Percentiles rank a stretch among this genome's conserved stretches.
Conservation (phyloP, 2,888 invertebrate genomes). For the Diarsia dahlii region DNA sequence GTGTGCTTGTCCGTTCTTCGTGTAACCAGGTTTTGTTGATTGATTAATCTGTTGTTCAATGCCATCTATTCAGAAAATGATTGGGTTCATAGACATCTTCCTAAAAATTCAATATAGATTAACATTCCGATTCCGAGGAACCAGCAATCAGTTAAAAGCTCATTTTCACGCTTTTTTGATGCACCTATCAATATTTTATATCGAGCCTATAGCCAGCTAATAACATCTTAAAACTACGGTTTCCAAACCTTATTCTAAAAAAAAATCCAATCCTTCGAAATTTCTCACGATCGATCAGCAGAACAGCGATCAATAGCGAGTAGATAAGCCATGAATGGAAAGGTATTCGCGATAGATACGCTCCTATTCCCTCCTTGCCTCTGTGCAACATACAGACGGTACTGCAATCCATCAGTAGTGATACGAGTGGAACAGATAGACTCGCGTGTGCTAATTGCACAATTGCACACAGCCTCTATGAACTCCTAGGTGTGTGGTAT, state of each 20-base stretch:
- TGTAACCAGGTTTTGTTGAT: background rate
- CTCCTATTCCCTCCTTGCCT: conserved; percentile 41
- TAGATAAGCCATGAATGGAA: conserved; percentile 49
- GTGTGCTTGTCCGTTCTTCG: background rate
- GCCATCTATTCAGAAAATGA: background rate
- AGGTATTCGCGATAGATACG: conserved; percentile 49
- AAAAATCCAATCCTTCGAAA: background rate
- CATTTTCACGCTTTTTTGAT: background rate
- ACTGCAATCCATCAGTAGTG: conserved; percentile 40
- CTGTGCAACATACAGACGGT: conserved; percentile 21
- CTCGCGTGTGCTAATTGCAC: conserved; percentile 22
- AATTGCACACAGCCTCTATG: conserved; percentile 4
- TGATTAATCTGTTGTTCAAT: background rate
- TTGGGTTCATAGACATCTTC: background rate
- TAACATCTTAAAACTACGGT: background rate
- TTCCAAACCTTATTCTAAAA: too few species aligned
- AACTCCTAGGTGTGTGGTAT: too few species aligned
- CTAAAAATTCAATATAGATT: background rate
- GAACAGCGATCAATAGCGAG: conserved; percentile 25
- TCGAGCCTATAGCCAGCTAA: background rate
- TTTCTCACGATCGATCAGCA: conserved; percentile 52
- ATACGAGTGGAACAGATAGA: conserved; percentile 13
- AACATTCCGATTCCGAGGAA: background rate
- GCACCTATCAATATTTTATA: background rate
- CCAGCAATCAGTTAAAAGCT: background rate